phyloP scores from a whole-genome alignment of 92 coral and sea anemone genomes.

The Palythoa heliodiscus region DNA sequence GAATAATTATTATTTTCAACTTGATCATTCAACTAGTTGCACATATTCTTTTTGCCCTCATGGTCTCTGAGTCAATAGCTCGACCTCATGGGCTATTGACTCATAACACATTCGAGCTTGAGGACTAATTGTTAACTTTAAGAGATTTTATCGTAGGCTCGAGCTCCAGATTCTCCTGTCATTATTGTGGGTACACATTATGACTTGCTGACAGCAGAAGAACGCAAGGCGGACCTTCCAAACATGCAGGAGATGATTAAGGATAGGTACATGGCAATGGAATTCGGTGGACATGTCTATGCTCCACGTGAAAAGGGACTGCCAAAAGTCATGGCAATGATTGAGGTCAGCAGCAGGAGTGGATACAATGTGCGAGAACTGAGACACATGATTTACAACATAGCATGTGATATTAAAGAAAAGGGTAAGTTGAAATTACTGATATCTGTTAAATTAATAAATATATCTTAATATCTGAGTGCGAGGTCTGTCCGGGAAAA shows the following conservation, averaged over 20 bases:
- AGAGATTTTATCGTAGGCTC: slow-evolving; percentile 65
- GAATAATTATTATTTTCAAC: too few species aligned
- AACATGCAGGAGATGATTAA: slow-evolving; percentile 79
- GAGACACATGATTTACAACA: slow-evolving; percentile 87
- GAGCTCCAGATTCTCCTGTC: slow-evolving; percentile 95
- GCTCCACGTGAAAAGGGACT: slow-evolving; percentile 96
- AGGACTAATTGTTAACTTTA: too few species aligned
- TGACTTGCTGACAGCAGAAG: slow-evolving; percentile 77
- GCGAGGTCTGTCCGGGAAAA: too few species aligned
- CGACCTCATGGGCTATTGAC: too few species aligned
- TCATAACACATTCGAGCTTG: too few species aligned
- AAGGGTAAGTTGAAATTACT: slow-evolving; percentile 63
- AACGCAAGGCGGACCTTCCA: slow-evolving; percentile 64
- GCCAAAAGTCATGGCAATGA: slow-evolving; percentile 88
- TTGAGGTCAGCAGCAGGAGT: slow-evolving; percentile 93
- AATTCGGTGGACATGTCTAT: slow-evolving; percentile 81
- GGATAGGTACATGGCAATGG: slow-evolving; percentile 84
- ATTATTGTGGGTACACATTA: slow-evolving; percentile 95
- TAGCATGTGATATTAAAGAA: slow-evolving; percentile 88
- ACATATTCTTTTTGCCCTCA: too few species aligned
- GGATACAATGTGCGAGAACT: slow-evolving; percentile 82
- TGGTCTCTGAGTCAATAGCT: too few species aligned
- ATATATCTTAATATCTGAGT: too few species aligned
- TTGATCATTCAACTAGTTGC: too few species aligned
- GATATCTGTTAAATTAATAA: too few species aligned